Base-by-base conservation (phyloP, 2,113 vertebrate species). In the Phaetusa simplex region DNA sequence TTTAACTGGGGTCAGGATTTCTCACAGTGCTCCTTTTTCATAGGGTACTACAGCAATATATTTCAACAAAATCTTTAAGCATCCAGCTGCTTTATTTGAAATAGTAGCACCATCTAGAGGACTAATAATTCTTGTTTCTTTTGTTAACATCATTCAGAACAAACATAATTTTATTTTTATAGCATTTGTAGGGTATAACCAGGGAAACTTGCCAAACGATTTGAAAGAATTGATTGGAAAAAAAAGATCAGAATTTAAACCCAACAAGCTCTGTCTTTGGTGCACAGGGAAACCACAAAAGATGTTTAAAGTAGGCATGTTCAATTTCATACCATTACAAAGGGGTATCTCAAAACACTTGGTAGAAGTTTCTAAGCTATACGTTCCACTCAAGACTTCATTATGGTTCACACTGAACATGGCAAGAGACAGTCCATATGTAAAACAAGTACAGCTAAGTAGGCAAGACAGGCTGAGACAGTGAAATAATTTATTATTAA, bases 91-190 rank as follows among this genome's bases (percentile, higher is more conserved):
- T 79, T 96, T 96, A n/a, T 96, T 95, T 93, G 84, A 96, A 94
- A 95, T 85, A 79, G 85, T 66, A 92, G 96, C 96, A 95, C 96
- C 96, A 96, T 93, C 96, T 97, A 97, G 95, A 96, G 96, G 96
- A 62, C 84, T 90, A 65, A 21, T 72, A 88, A 73, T 95, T 88
- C 43, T 72, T 65, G 14, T 79, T 91, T 65, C 78, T 94, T 85
- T 76, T 19, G 7, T 76, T 85, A 87, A 62, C 14, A 27, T 40
- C 1, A 14, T 49, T 96, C 61, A 69, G 52, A 70, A 65, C 40
- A 90, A 87, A 79, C 1, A 1, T 56, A 30, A 56, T 64, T 95
- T 59, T 43, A 49, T 85, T 79, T 93, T 83, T 30, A 50, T 20
- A 61, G 67, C n/a, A 26, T 81, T 81, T 80, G 42, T 74, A 65